Evolutionary conservation across 1,140 invertebrate species (phyloP).

Genomic region (Drosophila novamexicana): DNA sequence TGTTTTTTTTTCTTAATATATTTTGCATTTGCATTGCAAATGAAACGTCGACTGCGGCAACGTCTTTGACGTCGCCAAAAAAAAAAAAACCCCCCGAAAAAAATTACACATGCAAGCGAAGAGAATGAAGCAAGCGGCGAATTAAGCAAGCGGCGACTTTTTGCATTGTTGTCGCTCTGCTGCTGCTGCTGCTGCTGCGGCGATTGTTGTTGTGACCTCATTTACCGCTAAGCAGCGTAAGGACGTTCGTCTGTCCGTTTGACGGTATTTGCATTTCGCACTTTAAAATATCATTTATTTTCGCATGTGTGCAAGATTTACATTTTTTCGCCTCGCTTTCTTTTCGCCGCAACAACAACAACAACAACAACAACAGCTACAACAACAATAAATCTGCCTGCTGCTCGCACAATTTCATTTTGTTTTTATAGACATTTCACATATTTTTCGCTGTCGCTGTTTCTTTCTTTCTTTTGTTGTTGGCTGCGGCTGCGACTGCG

Average conservation of each 20-base stretch:
- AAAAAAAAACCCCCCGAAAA: conserved; percentile 20
- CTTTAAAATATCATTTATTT: conserved; percentile 48
- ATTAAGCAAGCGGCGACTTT: conserved; percentile 8
- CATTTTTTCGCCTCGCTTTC: conserved; percentile 39
- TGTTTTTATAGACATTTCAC: conserved; percentile 75
- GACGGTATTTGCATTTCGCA: conserved; percentile 36
- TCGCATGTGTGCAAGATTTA: conserved; percentile 39
- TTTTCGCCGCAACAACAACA: conserved; percentile 50
- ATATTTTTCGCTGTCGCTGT: conserved; percentile 40
- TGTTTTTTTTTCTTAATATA: neutral
- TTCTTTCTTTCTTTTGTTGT: conserved; percentile 61
- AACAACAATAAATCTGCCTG: conserved; percentile 52
- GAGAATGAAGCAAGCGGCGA: conserved; percentile 31
- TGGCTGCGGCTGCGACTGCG: conserved; percentile 17
- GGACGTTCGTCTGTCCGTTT: conserved; percentile 35
- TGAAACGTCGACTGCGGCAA: conserved; percentile 34
- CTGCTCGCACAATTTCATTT: conserved; percentile 57
- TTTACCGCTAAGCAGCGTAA: conserved; percentile 38
- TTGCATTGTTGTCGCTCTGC: conserved; percentile 21
- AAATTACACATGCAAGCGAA: conserved; percentile 34
- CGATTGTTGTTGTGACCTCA: conserved; percentile 36
- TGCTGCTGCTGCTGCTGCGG: conserved; percentile 2
- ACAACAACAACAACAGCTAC: conserved; percentile 46
- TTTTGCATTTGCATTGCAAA: conserved; percentile 68
- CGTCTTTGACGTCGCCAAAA: conserved; percentile 29